Conservation (phyloP, 2,797 vertebrate genomes). For the Acipenser oxyrinchus region DNA sequence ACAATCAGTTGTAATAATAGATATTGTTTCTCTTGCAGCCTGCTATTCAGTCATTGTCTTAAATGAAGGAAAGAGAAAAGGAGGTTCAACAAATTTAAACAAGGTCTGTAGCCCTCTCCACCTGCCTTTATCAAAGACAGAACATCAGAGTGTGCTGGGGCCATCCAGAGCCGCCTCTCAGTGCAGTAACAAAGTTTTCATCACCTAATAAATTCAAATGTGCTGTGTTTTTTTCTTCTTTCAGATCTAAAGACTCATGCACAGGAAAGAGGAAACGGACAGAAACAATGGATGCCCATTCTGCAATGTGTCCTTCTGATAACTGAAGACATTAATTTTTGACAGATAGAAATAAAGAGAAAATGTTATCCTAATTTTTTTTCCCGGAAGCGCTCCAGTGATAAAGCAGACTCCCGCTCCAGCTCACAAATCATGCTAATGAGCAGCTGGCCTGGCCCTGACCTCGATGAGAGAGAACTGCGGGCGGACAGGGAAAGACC, state of each 20-base stretch:
- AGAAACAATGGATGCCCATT: conserved; percentile 54
- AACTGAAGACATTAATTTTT: conserved; percentile 40
- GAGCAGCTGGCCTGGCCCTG: conserved; percentile 16
- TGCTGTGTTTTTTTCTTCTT: not conserved
- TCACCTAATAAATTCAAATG: conserved; percentile 16
- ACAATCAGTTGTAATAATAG: no score
- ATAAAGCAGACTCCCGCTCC: conserved; percentile 27
- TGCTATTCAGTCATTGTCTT: no score
- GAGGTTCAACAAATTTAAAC: no score
- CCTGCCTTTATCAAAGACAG: no score
- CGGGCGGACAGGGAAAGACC: conserved; percentile 6
- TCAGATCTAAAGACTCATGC: conserved; percentile 24
- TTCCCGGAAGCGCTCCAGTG: conserved; percentile 36
- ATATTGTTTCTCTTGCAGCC: no score
- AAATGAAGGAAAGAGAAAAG: no score
- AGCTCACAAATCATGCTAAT: conserved; percentile 24
- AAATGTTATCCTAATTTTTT: conserved; percentile 37
- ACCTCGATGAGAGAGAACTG: conserved; percentile 3
- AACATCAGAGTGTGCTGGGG: not conserved
- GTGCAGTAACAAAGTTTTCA: conserved; percentile 27
- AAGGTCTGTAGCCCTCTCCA: no score
- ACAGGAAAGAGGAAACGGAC: conserved; percentile 64
- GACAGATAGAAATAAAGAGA: conserved; percentile 49
- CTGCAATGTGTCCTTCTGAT: conserved; percentile 30
- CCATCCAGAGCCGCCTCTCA: conserved; percentile 30